Evolutionary conservation across 2,113 vertebrate species (phyloP), one percentile per base, ranked within the genome.

Genomic region (Etheostoma cragini): DNA sequence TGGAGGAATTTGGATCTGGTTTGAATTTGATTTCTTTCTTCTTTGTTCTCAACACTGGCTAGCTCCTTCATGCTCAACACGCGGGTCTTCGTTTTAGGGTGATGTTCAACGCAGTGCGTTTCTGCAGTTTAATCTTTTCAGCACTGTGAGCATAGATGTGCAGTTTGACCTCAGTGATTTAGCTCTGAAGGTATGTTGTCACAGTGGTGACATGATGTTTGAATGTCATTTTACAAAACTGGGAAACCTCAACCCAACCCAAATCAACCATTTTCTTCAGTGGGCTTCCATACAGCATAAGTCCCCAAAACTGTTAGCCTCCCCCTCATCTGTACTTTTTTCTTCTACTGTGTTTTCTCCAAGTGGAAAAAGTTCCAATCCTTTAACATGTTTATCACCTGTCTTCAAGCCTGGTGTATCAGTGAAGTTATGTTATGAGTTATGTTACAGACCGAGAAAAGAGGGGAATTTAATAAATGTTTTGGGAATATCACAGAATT

Each of bases 1-100:
- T 80, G 49, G 6, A 78, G 76, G 78, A 84, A 79, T 78, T 72
- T 24, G n/a, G 24, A 76, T 91, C 84, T 83, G 69, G 42, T 86
- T 84, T 88, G 42, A 83, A 84, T 90, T 82, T 62, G 1, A 81
- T 74, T 87, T 68, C 17, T 76, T 46, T 77, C n/a, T 33, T 57
- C 56, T 82, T 85, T 84, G 45, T 76, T 85, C 52, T 70, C 8
- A 5, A 30, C 10, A 3, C 30, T 81, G 47, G 22, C 22, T 53
- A 21, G 19, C 4, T 81, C 64, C 49, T 50, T 33, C 21, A 21
- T 10, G 7, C 64, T 62, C 45, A 76, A 16, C 70, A 11, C 13
- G 22, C 60, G 58, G 73, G 54, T 72, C 38, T 46, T 19, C 52
- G 53, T 72, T 58, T 67, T 49, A 64, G 53, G 52, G 8, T 58